phyloP scores from a whole-genome alignment of 1,140 invertebrate species.

The Scaptomyza graminum region DNA sequence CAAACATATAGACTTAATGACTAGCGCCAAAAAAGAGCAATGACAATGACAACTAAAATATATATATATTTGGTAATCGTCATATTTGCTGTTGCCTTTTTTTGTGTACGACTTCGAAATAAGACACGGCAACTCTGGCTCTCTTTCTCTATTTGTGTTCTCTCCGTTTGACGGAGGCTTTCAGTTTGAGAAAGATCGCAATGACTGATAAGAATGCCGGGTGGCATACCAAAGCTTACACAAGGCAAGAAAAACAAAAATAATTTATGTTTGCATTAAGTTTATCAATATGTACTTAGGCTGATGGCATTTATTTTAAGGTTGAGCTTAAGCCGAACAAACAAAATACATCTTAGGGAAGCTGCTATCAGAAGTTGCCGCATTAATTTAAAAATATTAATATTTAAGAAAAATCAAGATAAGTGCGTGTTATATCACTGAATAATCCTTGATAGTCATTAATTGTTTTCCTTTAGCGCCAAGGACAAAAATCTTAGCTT shows the following conservation, averaged over 20 bases:
- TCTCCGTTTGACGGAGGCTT: conserved; percentile 12
- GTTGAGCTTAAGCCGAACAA: too few relatives aligned
- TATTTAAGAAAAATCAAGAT: too few relatives aligned
- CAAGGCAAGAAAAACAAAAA: conserved; percentile 6
- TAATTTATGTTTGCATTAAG: conserved; percentile 21
- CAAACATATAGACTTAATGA: conserved; percentile 13
- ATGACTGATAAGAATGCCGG: conserved; percentile 52
- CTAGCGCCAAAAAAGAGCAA: conserved; percentile 47
- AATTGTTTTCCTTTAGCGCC: background rate
- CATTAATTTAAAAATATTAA: too few relatives aligned
- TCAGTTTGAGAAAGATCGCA: conserved; percentile 42
- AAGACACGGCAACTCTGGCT: conserved; percentile 13
- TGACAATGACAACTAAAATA: conserved; percentile 38
- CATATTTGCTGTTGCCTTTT: conserved; percentile 34
- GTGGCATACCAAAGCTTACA: conserved; percentile 16
- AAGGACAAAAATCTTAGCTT: background rate
- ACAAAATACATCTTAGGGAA: too few relatives aligned
- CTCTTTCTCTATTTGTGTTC: conserved; percentile 6
- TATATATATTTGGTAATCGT: conserved; percentile 42
- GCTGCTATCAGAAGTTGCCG: too few relatives aligned
- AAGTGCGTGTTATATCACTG: too few relatives aligned
- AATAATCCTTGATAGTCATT: too few relatives aligned
- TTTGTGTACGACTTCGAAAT: background rate
- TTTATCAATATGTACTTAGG: conserved; percentile 3
- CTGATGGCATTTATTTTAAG: conserved; percentile 4